phyloP scores from a whole-genome alignment of 2,888 invertebrate species.

The Apotomis capreana region DNA sequence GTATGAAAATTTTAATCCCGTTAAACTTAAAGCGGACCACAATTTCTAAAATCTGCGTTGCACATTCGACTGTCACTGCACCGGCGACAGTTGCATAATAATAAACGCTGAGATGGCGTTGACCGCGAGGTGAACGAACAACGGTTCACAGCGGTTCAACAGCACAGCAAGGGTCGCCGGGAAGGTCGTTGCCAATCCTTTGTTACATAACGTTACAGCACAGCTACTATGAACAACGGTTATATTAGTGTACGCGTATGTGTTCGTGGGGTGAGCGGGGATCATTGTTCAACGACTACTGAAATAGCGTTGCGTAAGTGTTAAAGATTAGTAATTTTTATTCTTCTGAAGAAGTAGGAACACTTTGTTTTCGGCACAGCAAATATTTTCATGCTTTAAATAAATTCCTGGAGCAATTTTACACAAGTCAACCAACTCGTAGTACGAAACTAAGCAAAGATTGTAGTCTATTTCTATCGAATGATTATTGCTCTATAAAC shows the following conservation, averaged over 20 bases:
- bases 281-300: background rate
- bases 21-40: background rate
- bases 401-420: too few species aligned
- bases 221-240: slow-evolving; percentile 13
- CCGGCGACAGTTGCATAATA: slow-evolving; percentile 51
- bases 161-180: slow-evolving; percentile 55
- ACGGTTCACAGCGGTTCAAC: slow-evolving; percentile 68
- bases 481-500: too few species aligned
- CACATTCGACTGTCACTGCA: slow-evolving; percentile 17
- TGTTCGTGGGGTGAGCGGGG: background rate
- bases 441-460: too few species aligned
- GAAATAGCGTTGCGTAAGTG: too few species aligned
- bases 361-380: too few species aligned
- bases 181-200: slow-evolving; percentile 68
- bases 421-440: too few species aligned
- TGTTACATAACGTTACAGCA: slow-evolving; percentile 58
- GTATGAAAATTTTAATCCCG: background rate
- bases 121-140: slow-evolving; percentile 68
- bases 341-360: too few species aligned
- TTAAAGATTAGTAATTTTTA: too few species aligned
- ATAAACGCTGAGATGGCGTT: slow-evolving; percentile 55
- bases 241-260: slow-evolving; percentile 3
- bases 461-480: too few species aligned
- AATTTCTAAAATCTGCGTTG: slow-evolving; percentile 13
- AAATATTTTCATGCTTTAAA: too few species aligned